Base-by-base conservation (phyloP, 2,113 vertebrate genomes). In the Eudyptes chrysolophus region DNA sequence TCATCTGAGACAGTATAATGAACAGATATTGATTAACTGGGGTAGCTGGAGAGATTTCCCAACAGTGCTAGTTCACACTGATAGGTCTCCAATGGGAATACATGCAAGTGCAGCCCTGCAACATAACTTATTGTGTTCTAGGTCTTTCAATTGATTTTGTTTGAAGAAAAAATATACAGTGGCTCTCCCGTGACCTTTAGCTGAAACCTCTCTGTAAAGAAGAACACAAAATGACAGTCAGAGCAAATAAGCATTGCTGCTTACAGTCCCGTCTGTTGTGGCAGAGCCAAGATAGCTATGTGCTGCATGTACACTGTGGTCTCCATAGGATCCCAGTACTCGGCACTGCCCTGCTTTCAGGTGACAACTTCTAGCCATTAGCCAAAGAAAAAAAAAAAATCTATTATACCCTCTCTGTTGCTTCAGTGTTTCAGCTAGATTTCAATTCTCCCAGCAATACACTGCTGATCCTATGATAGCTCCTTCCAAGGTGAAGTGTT, bases 11-110 rank as follows among this genome's bases (percentile, higher is more conserved):
- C 97, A 97, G 97, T 98, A 98, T 99, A 98, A 99, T 98, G 98
- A 98, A 98, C 96, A 97, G 96, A 61, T 99, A 99, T 99, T 98
- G 99, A 99, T 99, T 98, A 98, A 97, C 97, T 98, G 80, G 91
- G 96, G 91, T 95, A 97, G 98, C 98, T 97, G 98, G 95, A 98
- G 98, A 99, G 98, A 99, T 98, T 98, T 98, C 98, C 98, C 98
- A 98, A 97, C 97, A 97, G 97, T 97, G 92, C 97, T 97, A 97
- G 96, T 97, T 98, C 96, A 97, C 97, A 65, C 13, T 98, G 98
- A 98, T 98, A 97, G 97, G 96, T 98, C 97, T 98, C 97, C 95
- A 94, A 93, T 97, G 98, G 97, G 98, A 98, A 96, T 93, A 97
- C 80, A 89, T 84, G 68, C 88, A 92, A 96, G 72, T 74, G 48